Conservation (phyloP, 2,888 invertebrate genomes). For the Lypha dubia region DNA sequence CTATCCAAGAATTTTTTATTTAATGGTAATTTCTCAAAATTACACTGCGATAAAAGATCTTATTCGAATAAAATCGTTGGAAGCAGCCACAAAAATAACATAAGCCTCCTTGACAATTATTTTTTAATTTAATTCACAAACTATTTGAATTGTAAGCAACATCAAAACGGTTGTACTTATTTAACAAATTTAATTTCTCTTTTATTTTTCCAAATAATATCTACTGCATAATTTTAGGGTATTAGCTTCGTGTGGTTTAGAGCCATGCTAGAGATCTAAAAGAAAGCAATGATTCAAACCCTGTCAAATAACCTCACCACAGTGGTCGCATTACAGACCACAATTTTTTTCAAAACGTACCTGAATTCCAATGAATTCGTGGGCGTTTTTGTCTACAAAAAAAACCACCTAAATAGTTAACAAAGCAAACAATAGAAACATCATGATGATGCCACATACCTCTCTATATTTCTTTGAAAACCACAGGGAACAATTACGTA, state of each 20-base stretch:
- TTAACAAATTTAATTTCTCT: background rate
- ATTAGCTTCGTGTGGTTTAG: background rate
- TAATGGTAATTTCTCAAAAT: no score
- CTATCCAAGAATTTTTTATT: no score
- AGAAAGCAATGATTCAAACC: background rate
- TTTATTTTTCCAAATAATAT: background rate
- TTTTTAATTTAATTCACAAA: no score
- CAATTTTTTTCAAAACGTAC: background rate
- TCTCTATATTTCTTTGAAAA: slow-evolving; percentile 25
- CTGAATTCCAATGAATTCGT: slow-evolving; percentile 56
- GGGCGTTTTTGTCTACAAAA: slow-evolving; percentile 58
- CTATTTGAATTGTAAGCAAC: background rate
- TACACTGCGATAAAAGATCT: no score
- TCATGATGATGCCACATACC: slow-evolving; percentile 2
- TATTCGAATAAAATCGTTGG: no score
- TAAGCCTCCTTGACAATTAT: no score
- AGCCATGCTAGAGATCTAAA: background rate
- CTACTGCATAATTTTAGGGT: slow-evolving; percentile 7
- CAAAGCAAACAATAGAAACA: background rate
- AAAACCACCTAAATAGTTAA: background rate
- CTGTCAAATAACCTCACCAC: background rate
- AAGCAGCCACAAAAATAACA: no score
- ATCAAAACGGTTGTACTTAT: background rate
- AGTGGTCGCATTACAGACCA: background rate
- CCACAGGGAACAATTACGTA: slow-evolving; percentile 15